phyloP scores from a whole-genome alignment of 2,888 invertebrate species.

The Agrotis exclamationis region DNA sequence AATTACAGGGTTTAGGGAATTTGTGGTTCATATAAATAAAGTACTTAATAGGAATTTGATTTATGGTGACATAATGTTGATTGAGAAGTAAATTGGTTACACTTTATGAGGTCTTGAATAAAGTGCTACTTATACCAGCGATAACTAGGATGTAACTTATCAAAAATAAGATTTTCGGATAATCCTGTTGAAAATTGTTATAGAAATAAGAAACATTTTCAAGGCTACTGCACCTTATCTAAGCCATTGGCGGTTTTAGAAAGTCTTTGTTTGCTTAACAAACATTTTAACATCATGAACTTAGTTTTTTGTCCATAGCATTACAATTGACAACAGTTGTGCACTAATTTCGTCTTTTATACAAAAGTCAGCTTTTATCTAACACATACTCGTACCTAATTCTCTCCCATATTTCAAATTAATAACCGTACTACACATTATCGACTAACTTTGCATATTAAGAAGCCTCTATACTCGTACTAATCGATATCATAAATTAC shows the following conservation, averaged over 20 bases:
- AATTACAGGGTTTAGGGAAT: conserved; percentile 13
- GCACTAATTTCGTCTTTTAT: neutral
- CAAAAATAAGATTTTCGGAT: no score
- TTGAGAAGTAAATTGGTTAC: neutral
- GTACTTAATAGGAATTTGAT: conserved; percentile 18
- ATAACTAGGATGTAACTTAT: neutral
- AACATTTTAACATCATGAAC: no score
- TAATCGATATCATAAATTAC: conserved; percentile 58
- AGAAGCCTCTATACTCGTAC: conserved; percentile 6
- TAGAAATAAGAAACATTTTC: neutral
- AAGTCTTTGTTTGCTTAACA: no score
- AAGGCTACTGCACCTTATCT: no score
- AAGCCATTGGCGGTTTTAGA: neutral
- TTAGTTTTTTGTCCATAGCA: no score
- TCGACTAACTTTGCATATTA: neutral
- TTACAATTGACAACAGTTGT: no score
- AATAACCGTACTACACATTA: conserved; percentile 15
- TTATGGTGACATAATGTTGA: conserved; percentile 16
- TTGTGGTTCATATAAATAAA: conserved; percentile 2
- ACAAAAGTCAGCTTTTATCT: neutral
- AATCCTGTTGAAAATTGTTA: neutral
- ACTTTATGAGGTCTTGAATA: neutral
- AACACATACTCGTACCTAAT: no score
- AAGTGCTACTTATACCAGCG: neutral
- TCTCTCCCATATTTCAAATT: neutral